Evolutionary conservation across 2,113 vertebrate genomes (phyloP), one percentile per base, ranked within the genome.

Genomic region (Rhizomys pruinosus): DNA sequence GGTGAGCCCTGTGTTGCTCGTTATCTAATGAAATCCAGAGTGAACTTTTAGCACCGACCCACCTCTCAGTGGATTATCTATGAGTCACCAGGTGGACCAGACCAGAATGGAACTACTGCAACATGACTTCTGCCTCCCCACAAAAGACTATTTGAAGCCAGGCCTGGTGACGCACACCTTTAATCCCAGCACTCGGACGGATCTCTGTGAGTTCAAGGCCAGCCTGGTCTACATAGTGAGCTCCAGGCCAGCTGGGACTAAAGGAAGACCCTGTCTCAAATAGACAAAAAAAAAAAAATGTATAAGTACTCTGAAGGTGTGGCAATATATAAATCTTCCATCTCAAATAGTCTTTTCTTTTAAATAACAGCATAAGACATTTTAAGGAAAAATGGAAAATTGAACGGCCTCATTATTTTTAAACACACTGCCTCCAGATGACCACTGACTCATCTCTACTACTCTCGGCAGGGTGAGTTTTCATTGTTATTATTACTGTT

Each of bases 1-100:
- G 84, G 4, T 82, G 68, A 32, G 66, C 19, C 55, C 90, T 52
- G 76, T 69, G 81, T 79, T 74, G 55, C 92, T 76, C 92, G 92
- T 91, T 96, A 96, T 80, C 92, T 94, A 84, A 80, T 55, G 89
- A 64, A 88, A 97, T 42, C 59, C 91, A 87, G 55, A 92, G 66
- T 91, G 76, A 96, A 96, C 90, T 90, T 94, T 90, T 79, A 89
- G 88, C 76, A 86, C 82, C 74, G 84, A 91, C 69, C 78, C 84
- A 89, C 81, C 90, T 74, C 88, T 96, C 79, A 95, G 79, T 87
- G 74, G 71, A 90, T 82, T 66, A 37, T 39, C n/a, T 84, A 64
- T 94, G n/a, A 94, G 90, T 93, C 95, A 96, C 42, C 34, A 94
- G 52, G 61, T 72, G 16, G 81, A 73, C 17, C 55, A 80, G 61